A percentile compares a stretch with the other conserved stretches of the same genome.
phyloP scores from a whole-genome alignment of 2,113 vertebrate genomes.

The Junco hyemalis region DNA sequence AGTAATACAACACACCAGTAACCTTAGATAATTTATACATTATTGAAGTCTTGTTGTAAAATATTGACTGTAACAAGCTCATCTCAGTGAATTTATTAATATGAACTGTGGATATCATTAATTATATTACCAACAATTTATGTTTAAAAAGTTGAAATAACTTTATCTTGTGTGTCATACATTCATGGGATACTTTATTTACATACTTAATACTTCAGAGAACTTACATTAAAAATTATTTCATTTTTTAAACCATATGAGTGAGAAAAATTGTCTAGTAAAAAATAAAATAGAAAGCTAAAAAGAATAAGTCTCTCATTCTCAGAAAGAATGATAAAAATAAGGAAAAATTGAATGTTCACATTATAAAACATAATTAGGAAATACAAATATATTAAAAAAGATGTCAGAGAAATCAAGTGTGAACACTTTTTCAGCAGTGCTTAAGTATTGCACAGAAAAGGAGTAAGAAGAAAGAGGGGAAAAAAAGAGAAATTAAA shows the following conservation, averaged over 20 bases:
- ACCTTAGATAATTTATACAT: neutral
- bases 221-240: neutral
- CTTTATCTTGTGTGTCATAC: neutral
- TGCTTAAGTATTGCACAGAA: neutral
- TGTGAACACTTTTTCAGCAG: neutral
- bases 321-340: neutral
- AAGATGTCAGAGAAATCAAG: neutral
- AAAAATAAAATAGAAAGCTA: neutral
- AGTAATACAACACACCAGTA: neutral
- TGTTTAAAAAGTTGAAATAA: slow-evolving; percentile 14
- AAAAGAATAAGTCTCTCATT: neutral
- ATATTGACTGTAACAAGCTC: neutral
- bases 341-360: neutral
- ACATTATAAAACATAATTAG: neutral
- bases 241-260: neutral
- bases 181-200: neutral
- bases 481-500: accelerated
- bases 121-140: neutral
- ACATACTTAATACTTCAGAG: neutral
- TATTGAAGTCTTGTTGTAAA: neutral
- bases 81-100: neutral
- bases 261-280: neutral
- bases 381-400: neutral
- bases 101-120: neutral
- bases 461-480: neutral